Base-by-base conservation (phyloP, 2,113 vertebrate genomes). In the Ictalurus punctatus region DNA sequence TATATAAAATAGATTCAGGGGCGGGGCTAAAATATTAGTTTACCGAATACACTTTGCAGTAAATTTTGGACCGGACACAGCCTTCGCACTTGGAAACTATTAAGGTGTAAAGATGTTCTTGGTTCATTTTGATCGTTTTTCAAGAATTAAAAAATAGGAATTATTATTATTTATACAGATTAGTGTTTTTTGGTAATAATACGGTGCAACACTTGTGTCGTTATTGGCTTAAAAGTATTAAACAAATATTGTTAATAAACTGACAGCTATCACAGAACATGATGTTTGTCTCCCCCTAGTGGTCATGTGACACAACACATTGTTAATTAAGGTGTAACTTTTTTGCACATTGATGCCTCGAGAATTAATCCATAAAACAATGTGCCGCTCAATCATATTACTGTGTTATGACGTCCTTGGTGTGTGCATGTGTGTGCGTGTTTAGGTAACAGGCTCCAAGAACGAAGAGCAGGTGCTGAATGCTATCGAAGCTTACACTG, bases 391-490 rank as follows among this genome's bases (percentile, higher is more conserved):
- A 14, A 17, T 44, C 12, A 52, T 48, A 14, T 48, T 52, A 78
- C n/a, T 82, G 8, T 40, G 40, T 61, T 13, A 19, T 40, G 54
- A 34, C n/a, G 4, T 81, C 48, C 25, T 21, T 56, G 44, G 14
- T 61, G 23, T 16, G 0, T 84, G 7, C n/a, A n/a, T 9, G 10
- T 80, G 34, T 92, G 59, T 87, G 2, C 2, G 6, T 59, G 56
- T 65, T 6, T 92, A 99, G 98, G 97, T 99, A 84, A 99, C 97
- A 0, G 98, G 98, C 48, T 97, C 97, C 89, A 99, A 98, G 92
- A 98, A 99, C 0, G 98, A 99, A 88, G 98, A 99, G 54, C 98
- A 99, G 93, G 97, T 99, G 81, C 94, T 99, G 90, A 99, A 99
- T 0, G 97, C 98, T 40, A 99, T 99, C 0, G 98, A 99, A 93